Percentiles rank a stretch among this genome's conserved stretches.
phyloP scores from a whole-genome alignment of 2,113 vertebrate genomes.

The Redunca redunca region DNA sequence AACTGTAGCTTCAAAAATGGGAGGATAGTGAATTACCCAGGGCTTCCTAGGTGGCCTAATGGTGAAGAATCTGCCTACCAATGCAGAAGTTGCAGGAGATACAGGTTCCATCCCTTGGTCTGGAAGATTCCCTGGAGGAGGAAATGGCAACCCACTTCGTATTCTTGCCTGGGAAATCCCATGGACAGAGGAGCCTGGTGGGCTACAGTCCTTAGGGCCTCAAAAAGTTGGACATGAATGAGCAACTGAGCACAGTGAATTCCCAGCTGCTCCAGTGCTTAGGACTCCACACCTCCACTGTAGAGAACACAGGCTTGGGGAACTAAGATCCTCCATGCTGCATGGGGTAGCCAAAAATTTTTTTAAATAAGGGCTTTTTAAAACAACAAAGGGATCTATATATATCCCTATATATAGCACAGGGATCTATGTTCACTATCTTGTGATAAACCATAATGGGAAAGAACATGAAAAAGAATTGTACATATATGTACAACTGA shows the following conservation, averaged over 20 bases:
- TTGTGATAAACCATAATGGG: background rate
- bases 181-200: background rate
- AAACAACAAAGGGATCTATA: background rate
- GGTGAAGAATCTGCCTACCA: background rate
- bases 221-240: background rate
- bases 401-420: background rate
- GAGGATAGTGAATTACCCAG: background rate
- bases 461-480: background rate
- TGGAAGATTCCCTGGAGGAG: background rate
- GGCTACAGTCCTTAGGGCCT: background rate
- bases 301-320: background rate
- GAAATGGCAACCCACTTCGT: background rate
- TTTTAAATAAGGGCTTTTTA: background rate
- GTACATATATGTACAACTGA: background rate
- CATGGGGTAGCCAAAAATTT: background rate
- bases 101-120: background rate
- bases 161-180: background rate
- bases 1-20: background rate
- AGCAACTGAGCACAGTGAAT: background rate
- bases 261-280: background rate
- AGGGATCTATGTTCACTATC: background rate
- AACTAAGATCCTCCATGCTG: background rate
- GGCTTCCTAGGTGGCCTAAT: background rate
- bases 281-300: background rate
- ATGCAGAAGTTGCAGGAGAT: background rate